Base-by-base conservation (phyloP, 2,888 invertebrate genomes). In the Chouioia cunea region DNA sequence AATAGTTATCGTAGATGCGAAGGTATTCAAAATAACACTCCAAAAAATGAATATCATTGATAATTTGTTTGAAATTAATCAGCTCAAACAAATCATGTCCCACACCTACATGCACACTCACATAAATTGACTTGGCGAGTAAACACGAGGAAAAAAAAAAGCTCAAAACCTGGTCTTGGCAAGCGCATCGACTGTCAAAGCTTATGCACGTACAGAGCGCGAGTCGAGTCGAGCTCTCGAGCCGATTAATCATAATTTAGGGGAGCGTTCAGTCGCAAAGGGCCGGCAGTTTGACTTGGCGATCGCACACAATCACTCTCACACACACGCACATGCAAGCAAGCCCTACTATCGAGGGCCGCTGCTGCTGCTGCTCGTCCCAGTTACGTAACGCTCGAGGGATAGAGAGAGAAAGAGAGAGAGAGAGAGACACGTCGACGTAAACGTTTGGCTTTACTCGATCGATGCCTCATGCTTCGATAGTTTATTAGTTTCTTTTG, bases 371-470 rank as follows among this genome's bases (percentile, higher is more conserved):
- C 27, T 27, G 47, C 54, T 71, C 65, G 64, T 68, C 74, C 69
- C 68, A 63, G 70, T 71, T 69, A 75, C 73, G 75, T 65, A 70
- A 74, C 74, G 70, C 71, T 36, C 69, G 57, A 20, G 36, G 62
- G 66, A 60, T 27, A 58, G 71, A 73, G 2, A 36, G 27, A 27
- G 27, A 27, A 4, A 27, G 27, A n/a, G n/a, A 58, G 71, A 73
- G 2, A 36, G 27, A 27, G 27, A 27, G 3, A 27, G 27, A n/a
- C 27, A 48, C 43, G 36, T 60, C 50, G 62, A 36, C 36, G 36
- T 36, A 36, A 36, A 36, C 36, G 36, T 36, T 36, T 12, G 36
- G 36, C 36, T 36, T 36, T 36, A 60, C 72, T 62, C 68, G 69
- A 36, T 36, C 36, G 36, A 36, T 36, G 36, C 36, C 6, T 3